Evolutionary conservation across 2,888 invertebrate genomes (phyloP).

Genomic region (Diaprepes abbreviatus): DNA sequence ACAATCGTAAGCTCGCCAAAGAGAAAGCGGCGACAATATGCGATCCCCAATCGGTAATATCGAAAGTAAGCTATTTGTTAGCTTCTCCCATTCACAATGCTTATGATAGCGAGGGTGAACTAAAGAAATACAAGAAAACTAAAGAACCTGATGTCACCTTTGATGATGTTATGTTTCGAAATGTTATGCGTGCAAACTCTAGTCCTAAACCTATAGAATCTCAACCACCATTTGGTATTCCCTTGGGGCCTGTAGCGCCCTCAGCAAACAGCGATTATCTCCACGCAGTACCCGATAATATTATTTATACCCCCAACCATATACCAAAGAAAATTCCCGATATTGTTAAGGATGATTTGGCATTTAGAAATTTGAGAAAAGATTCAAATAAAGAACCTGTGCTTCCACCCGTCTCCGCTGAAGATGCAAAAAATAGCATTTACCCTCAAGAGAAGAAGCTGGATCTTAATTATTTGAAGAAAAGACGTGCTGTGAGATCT

Average conservation of each 20-base stretch:
- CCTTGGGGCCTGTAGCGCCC: slow-evolving; percentile 84
- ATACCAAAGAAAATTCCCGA: slow-evolving; percentile 82
- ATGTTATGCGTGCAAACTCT: slow-evolving; percentile 83
- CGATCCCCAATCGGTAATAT: slow-evolving; percentile 65
- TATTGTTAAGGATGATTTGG: slow-evolving; percentile 88
- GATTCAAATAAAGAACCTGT: slow-evolving; percentile 75
- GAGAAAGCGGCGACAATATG: slow-evolving; percentile 70
- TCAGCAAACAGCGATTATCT: slow-evolving; percentile 88
- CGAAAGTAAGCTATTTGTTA: slow-evolving; percentile 77
- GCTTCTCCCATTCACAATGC: slow-evolving; percentile 77
- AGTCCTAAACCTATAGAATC: slow-evolving; percentile 80
- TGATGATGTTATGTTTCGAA: slow-evolving; percentile 89
- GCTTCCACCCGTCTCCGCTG: slow-evolving; percentile 67
- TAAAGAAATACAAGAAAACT: slow-evolving; percentile 52
- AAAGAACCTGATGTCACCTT: slow-evolving; percentile 85
- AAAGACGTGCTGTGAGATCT: slow-evolving; percentile 85
- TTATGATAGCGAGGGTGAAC: slow-evolving; percentile 68
- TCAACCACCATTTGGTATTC: slow-evolving; percentile 93
- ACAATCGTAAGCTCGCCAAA: slow-evolving; percentile 79
- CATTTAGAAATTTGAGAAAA: slow-evolving; percentile 87
- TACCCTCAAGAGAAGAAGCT: slow-evolving; percentile 25
- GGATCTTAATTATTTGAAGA: slow-evolving; percentile 72
- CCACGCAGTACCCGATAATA: slow-evolving; percentile 78
- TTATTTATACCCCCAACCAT: slow-evolving; percentile 73
- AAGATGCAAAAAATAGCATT: slow-evolving; percentile 64